Conservation (phyloP, 2,113 vertebrate species). For the Spea multiplicata region DNA sequence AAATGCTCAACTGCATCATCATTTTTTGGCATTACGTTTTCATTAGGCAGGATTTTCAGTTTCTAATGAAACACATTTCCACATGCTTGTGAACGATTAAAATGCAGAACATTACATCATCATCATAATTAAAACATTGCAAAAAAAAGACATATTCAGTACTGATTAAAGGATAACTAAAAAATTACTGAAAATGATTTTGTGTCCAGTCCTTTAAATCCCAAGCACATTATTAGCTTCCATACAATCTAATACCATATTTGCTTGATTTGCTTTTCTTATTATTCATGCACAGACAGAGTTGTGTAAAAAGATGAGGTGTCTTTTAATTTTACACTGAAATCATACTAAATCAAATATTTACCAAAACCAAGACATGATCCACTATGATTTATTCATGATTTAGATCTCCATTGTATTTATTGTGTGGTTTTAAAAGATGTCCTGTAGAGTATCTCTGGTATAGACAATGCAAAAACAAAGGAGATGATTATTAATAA, state of each 20-base stretch:
- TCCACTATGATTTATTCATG: no score
- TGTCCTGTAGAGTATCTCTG: neutral
- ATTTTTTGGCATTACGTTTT: slow-evolving; percentile 37
- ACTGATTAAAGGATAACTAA: slow-evolving; percentile 64
- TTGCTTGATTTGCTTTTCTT: no score
- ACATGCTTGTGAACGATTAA: slow-evolving; percentile 51
- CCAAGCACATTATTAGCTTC: slow-evolving; percentile 43
- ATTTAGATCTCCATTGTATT: no score
- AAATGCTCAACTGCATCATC: slow-evolving; percentile 12
- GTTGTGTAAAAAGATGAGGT: no score
- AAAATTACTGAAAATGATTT: neutral
- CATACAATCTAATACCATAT: no score
- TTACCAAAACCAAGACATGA: no score
- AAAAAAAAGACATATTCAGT: slow-evolving; percentile 61
- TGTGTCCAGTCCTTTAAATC: slow-evolving; percentile 48
- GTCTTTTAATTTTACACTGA: no score
- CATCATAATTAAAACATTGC: slow-evolving; percentile 50
- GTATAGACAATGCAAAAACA: neutral
- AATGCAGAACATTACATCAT: slow-evolving; percentile 50
- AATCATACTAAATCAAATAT: no score
- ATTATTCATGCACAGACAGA: no score
- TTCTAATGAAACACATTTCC: slow-evolving; percentile 53
- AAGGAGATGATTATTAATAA: slow-evolving; percentile 1
- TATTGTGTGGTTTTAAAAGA: no score
- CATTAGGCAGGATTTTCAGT: slow-evolving; percentile 48